Conservation (phyloP, 2,888 invertebrate genomes). For the Brachypterus glaber region DNA sequence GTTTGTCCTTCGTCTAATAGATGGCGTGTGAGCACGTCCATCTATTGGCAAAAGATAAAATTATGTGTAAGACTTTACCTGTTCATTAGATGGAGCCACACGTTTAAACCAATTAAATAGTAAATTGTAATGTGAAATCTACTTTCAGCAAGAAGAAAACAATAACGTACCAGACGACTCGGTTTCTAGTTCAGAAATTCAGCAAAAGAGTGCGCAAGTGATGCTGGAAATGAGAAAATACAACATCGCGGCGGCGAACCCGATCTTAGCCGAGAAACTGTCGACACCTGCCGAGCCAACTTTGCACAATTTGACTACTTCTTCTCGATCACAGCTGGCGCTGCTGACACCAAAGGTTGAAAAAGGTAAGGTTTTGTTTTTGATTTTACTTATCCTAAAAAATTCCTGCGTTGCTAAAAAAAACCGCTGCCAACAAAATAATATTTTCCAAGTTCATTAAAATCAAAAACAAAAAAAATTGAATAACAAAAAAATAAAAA, state of each 20-base stretch:
- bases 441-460: no score
- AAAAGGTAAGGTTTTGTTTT: conserved; percentile 35
- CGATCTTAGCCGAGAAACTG: conserved; percentile 72
- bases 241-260: conserved; percentile 79
- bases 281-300: conserved; percentile 45
- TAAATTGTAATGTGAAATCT: no score
- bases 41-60: no score
- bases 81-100: no score
- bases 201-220: conserved; percentile 34
- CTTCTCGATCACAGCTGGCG: conserved; percentile 34
- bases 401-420: no score
- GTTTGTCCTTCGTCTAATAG: no score
- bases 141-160: conserved; percentile 45
- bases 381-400: no score
- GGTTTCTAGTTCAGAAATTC: conserved; percentile 25
- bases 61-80: no score
- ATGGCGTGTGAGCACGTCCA: no score
- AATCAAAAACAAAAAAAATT: no score
- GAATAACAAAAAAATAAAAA: not conserved
- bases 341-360: conserved; percentile 39
- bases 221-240: conserved; percentile 44
- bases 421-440: no score
- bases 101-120: no score
- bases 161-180: conserved; percentile 37
- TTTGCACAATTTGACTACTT: conserved; percentile 20